These are phyloP conservation scores for Chaunax sp. DNA, from an alignment of 2,797 vertebrate genomes.

Conservation along the genomic window DNA sequence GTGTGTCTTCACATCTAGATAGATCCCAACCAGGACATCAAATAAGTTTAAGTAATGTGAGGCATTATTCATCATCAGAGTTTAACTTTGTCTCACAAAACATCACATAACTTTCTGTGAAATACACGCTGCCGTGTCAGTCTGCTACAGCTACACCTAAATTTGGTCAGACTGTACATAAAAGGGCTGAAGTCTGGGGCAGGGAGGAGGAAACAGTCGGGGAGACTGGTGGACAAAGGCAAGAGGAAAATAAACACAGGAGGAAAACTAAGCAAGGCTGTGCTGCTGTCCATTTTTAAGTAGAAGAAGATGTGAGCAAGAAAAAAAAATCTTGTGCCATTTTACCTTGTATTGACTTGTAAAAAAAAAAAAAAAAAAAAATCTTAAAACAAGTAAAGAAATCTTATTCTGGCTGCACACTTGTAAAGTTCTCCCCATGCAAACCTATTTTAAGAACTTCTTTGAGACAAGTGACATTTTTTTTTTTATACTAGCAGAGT, in stretches of 20 bases:
- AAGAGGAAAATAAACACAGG: conserved; percentile 64
- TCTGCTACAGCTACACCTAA: conserved; percentile 41
- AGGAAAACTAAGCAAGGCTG: conserved; percentile 48
- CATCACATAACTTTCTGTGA: conserved; percentile 31
- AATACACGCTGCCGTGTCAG: conserved; percentile 29
- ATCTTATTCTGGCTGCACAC: conserved; percentile 2
- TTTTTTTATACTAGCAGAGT: background rate
- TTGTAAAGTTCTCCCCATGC: background rate
- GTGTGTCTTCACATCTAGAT: background rate
- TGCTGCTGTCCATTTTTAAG: conserved; percentile 48
- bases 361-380: background rate
- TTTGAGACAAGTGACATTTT: conserved; percentile 25
- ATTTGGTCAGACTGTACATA: conserved; percentile 54
- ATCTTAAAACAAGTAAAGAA: conserved; percentile 3
- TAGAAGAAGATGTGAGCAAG: conserved; percentile 6
- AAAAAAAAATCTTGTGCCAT: background rate
- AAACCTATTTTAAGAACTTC: conserved; percentile 23
- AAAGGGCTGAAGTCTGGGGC: conserved; percentile 39
- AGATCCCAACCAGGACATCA: background rate
- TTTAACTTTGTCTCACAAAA: conserved; percentile 25
- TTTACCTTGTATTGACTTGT: background rate
- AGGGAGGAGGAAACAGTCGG: background rate
- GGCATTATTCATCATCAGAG: background rate
- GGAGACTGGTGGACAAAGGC: conserved; percentile 50
- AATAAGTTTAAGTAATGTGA: background rate